Evolutionary conservation across 2,888 invertebrate species (phyloP).

Genomic region (Nemotelus pantherinus): DNA sequence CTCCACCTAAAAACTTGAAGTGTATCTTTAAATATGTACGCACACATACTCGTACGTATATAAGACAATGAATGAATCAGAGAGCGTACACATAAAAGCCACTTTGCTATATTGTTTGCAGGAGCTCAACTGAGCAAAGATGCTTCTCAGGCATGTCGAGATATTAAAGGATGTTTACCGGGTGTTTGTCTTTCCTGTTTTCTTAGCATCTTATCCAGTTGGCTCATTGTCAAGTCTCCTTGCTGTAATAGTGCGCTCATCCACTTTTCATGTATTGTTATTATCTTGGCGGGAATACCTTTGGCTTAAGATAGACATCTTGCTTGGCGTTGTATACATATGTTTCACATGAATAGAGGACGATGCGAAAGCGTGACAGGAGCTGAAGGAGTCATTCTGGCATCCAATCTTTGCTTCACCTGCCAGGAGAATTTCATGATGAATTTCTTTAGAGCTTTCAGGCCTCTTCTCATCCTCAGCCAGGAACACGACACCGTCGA

Average conservation of each 20-base stretch:
- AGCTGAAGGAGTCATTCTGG: neutral
- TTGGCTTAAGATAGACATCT: conserved; percentile 2
- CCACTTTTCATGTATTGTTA: conserved; percentile 38
- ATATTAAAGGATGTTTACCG: conserved; percentile 36
- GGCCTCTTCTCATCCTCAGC: no score
- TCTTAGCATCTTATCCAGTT: conserved; percentile 36
- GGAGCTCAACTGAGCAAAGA: conserved; percentile 30
- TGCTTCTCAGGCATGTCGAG: conserved; percentile 13
- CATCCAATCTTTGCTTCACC: conserved; percentile 23
- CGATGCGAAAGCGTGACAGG: neutral
- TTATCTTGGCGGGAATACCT: conserved; percentile 15
- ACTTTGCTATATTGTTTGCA: conserved; percentile 14
- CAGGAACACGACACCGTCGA: no score
- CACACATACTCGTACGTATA: neutral
- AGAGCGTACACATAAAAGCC: neutral
- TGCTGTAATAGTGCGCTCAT: conserved; percentile 22
- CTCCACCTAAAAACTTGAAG: neutral
- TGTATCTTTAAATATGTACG: neutral
- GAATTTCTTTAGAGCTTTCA: conserved; percentile 6
- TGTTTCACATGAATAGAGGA: neutral
- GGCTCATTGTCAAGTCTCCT: conserved; percentile 32
- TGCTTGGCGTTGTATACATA: neutral
- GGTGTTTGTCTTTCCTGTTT: conserved; percentile 34
- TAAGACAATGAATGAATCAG: neutral
- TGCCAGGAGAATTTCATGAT: neutral